These are phyloP conservation scores for Spicauda simplicius DNA, from an alignment of 2,888 invertebrate genomes.

Conservation along the genomic window DNA sequence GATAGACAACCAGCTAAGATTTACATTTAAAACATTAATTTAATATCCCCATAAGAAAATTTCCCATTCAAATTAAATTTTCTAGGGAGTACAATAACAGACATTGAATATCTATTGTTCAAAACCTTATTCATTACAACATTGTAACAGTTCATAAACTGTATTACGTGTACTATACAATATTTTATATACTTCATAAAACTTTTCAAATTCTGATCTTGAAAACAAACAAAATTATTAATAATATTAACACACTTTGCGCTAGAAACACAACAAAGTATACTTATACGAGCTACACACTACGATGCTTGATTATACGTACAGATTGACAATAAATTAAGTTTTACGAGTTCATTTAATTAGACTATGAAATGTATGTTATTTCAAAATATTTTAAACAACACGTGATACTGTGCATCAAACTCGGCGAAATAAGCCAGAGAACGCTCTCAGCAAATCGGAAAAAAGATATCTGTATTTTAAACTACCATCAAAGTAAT, in stretches of 20 bases:
- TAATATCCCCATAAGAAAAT: slow-evolving; percentile 16
- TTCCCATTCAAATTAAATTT: slow-evolving; percentile 32
- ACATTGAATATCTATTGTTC: slow-evolving; percentile 34
- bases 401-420: background rate
- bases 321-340: slow-evolving; percentile 63
- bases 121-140: slow-evolving; percentile 13
- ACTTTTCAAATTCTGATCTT: slow-evolving; percentile 60
- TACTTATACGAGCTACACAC: slow-evolving; percentile 74
- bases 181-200: slow-evolving; percentile 40
- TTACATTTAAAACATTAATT: slow-evolving; percentile 29
- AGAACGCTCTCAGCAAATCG: too few species aligned
- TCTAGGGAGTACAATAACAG: slow-evolving; percentile 34
- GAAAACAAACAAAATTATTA: slow-evolving; percentile 57
- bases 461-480: too few species aligned
- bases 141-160: slow-evolving; percentile 5
- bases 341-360: slow-evolving; percentile 49
- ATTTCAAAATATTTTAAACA: slow-evolving; percentile 26
- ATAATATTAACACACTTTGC: slow-evolving; percentile 67
- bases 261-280: slow-evolving; percentile 73
- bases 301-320: slow-evolving; percentile 63
- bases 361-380: slow-evolving; percentile 51
- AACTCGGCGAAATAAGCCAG: too few species aligned
- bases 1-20: slow-evolving; percentile 34
- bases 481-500: too few species aligned
- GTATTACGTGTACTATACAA: slow-evolving; percentile 8